Percentiles rank a stretch among this genome's conserved stretches.
Conservation (phyloP, 1,140 invertebrate genomes). For the Bombus pascuorum region DNA sequence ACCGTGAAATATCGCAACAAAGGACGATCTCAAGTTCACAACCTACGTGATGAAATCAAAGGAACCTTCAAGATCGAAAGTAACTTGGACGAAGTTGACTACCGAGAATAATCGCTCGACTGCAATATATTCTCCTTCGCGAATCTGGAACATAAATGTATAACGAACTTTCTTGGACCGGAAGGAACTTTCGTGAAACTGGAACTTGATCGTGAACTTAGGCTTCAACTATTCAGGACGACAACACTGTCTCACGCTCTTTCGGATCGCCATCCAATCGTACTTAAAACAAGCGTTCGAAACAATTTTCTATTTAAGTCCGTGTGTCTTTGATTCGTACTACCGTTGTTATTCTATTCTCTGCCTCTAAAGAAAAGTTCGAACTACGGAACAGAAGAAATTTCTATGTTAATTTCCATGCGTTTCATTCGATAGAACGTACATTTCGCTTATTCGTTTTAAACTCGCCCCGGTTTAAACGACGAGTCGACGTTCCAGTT, state of each 20-base stretch:
- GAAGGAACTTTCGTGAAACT: not conserved
- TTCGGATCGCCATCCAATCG: not conserved
- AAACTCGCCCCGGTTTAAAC: not conserved
- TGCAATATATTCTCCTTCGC: constrained; percentile 3
- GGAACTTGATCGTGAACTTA: not conserved
- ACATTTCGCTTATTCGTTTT: not conserved
- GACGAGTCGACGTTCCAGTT: not conserved
- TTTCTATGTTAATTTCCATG: not conserved
- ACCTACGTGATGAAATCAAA: not conserved
- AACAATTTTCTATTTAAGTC: not conserved
- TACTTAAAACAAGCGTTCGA: not conserved
- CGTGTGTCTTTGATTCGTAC: not conserved
- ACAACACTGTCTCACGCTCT: not conserved
- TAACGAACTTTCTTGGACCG: not conserved
- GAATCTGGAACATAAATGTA: constrained; percentile 16
- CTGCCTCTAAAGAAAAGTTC: not conserved
- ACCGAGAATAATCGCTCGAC: constrained; percentile 22
- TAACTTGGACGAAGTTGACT: constrained; percentile 25
- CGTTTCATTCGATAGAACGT: not conserved
- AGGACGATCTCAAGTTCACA: constrained; percentile 39
- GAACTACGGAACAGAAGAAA: not conserved
- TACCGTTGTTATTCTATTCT: not conserved
- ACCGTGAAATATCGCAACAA: constrained; percentile 5
- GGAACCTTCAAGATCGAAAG: constrained; percentile 6
- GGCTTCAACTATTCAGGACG: not conserved